Base-by-base conservation (phyloP, 2,113 vertebrate species). In the Pseudopodoces humilis region DNA sequence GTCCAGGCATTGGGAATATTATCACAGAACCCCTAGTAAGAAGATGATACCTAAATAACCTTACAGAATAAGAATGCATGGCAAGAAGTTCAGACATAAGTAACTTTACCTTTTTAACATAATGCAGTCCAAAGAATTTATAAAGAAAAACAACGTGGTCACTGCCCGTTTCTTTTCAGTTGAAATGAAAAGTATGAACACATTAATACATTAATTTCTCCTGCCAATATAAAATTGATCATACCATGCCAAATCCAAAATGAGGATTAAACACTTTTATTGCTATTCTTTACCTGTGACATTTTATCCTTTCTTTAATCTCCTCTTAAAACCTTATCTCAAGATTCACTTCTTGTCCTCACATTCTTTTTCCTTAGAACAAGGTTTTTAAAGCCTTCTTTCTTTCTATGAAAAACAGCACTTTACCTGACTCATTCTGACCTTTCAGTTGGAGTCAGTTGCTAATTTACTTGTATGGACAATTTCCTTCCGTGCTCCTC, bases 391-490 rank as follows among this genome's bases (percentile, higher is more conserved):
- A 91, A 89, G 55, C 37, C 75, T 76, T 67, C 82, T 86, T 83
- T 90, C 75, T 79, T 95, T 96, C 88, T 84, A 85, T 93, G 81
- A 94, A 94, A 92, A 81, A 82, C 8, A 80, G 74, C 58, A 93
- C 92, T 94, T 91, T 77, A 77, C 93, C 95, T 93, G 92, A 94
- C 94, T 97, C 89, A 76, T 62, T 91, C 92, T 95, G 96, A 95
- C 94, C 95, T 97, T 96, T 95, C 91, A 90, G 58, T 85, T 0
- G 0, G 43, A 59, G 31, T 31, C 27, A 50, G 52, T 91, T 97
- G 93, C 89, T 94, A 94, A 95, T 97, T 96, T 93, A 96, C 88
- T 93, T 68, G 59, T 90, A 93, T 82, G 95, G 95, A 95, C 95
- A 96, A 96, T 97, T 98, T 96, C 93, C 79, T 94, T 81, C 83